Evolutionary conservation across 2,888 invertebrate genomes (phyloP).

Genomic region (Hemicrepidius hirtus): DNA sequence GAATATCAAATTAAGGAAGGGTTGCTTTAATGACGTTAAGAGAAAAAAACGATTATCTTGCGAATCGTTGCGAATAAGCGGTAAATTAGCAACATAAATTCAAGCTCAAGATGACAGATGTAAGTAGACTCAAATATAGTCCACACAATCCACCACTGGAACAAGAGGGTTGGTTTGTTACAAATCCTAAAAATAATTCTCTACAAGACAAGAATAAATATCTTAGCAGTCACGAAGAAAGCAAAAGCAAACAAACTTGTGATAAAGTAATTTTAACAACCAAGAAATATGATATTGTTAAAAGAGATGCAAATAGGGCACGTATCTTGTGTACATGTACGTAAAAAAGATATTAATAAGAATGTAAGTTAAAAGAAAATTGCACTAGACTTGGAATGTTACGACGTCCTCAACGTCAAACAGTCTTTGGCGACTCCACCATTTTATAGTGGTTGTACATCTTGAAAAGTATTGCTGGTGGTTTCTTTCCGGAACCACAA

Average conservation of each 20-base stretch:
- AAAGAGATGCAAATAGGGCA: background rate
- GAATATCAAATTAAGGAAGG: background rate
- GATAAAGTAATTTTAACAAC: constrained; percentile 12
- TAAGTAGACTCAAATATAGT: too few species aligned
- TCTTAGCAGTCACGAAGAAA: too few species aligned
- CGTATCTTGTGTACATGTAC: constrained; percentile 2
- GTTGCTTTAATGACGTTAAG: background rate
- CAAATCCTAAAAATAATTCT: too few species aligned
- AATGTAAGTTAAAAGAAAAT: constrained; percentile 15
- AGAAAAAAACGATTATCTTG: too few species aligned
- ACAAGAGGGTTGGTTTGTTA: too few species aligned
- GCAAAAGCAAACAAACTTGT: background rate
- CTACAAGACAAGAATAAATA: too few species aligned
- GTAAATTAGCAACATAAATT: too few species aligned
- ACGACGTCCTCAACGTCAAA: background rate
- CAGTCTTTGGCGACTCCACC: constrained; percentile 20
- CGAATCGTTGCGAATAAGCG: too few species aligned
- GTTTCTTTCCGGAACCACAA: constrained; percentile 12
- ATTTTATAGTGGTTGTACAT: constrained; percentile 20
- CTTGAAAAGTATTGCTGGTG: background rate
- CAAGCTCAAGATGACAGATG: too few species aligned
- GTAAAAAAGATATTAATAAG: background rate
- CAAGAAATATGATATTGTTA: constrained; percentile 19
- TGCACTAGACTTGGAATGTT: constrained; percentile 13
- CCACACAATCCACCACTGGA: too few species aligned